Evolutionary conservation across 2,888 invertebrate genomes (phyloP).

Genomic region (Drosophila hawaiiensis): DNA sequence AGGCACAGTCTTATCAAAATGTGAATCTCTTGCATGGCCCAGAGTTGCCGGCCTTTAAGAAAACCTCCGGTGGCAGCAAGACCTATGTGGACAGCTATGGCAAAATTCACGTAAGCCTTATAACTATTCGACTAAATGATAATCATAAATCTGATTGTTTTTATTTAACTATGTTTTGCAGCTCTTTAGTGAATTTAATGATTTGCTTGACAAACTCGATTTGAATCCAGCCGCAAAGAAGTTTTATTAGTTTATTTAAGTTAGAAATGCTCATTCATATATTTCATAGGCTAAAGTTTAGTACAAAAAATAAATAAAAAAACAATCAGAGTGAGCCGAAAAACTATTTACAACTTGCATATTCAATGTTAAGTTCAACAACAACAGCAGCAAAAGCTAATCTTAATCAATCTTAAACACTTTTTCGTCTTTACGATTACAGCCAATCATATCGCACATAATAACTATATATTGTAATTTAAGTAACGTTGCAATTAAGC

Average conservation of each 20-base stretch:
- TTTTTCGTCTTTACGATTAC: conserved; percentile 2
- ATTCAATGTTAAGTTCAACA: background rate
- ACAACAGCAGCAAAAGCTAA: background rate
- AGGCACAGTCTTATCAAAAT: conserved; percentile 82
- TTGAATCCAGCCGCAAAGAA: conserved; percentile 70
- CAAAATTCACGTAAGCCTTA: conserved; percentile 73
- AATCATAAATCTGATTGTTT: conserved; percentile 9
- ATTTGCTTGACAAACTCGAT: conserved; percentile 81
- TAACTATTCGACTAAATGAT: conserved; percentile 24
- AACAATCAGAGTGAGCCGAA: conserved; percentile 5
- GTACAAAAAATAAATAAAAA: conserved; percentile 23
- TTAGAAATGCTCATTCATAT: conserved; percentile 9
- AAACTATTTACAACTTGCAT: background rate
- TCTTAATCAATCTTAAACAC: conserved; percentile 5
- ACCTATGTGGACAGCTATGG: conserved; percentile 77
- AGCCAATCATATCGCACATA: conserved; percentile 8
- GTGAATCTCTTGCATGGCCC: conserved; percentile 78
- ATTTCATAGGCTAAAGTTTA: conserved; percentile 28
- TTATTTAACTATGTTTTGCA: conserved; percentile 53
- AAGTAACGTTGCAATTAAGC: conserved; percentile 10
- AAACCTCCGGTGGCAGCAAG: conserved; percentile 62
- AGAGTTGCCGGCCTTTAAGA: conserved; percentile 59
- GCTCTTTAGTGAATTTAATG: conserved; percentile 84
- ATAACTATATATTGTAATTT: conserved; percentile 19
- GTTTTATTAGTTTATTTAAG: conserved; percentile 54